These are phyloP conservation scores for Drosophila pseudoananassae DNA, from an alignment of 1,140 invertebrate species.

Conservation along the genomic window DNA sequence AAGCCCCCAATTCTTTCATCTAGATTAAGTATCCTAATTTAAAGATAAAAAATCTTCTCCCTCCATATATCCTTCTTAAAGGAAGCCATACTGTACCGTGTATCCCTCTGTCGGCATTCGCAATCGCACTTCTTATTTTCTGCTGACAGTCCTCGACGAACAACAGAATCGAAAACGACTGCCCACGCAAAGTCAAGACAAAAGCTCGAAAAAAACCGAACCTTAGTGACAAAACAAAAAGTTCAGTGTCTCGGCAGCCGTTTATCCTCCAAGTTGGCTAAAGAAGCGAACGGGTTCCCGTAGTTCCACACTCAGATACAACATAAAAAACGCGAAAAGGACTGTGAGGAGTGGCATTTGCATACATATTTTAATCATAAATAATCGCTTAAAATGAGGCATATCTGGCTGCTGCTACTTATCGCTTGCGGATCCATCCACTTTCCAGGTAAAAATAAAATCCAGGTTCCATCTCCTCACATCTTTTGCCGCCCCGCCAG, in stretches of 20 bases:
- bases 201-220: constrained; percentile 13
- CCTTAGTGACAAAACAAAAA: constrained; percentile 47
- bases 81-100: constrained; percentile 19
- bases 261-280: constrained; percentile 37
- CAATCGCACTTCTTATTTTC: constrained; percentile 25
- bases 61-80: not conserved
- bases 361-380: constrained; percentile 25
- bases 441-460: constrained; percentile 52
- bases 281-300: constrained; percentile 50
- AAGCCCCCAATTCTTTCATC: too few species aligned
- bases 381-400: constrained; percentile 45
- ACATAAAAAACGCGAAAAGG: constrained; percentile 39
- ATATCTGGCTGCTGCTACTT: constrained; percentile 56
- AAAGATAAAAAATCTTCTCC: too few species aligned
- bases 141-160: constrained; percentile 39
- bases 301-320: constrained; percentile 13
- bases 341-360: constrained; percentile 29
- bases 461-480: constrained; percentile 15
- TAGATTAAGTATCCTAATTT: too few species aligned
- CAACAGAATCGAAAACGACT: constrained; percentile 43
- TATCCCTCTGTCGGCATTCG: constrained; percentile 34
- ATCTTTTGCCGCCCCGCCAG: constrained; percentile 35
- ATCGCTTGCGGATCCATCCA: constrained; percentile 52
- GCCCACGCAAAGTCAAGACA: constrained; percentile 30
- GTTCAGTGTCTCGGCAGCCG: constrained; percentile 59